Percentiles rank a stretch among this genome's conserved stretches.
phyloP scores from a whole-genome alignment of 2,113 vertebrate genomes.

The Grammomys dolichurus region DNA sequence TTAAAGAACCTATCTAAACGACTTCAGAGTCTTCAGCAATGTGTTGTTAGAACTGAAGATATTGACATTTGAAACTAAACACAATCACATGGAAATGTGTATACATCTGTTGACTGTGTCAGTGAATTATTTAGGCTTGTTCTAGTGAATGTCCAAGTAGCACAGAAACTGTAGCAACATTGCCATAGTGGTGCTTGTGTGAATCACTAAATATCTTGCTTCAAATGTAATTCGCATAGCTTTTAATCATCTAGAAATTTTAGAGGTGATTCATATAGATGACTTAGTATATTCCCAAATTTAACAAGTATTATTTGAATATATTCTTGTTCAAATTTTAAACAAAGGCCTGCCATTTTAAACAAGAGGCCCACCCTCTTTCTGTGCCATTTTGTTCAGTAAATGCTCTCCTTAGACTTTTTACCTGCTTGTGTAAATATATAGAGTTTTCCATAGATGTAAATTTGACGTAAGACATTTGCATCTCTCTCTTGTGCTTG shows the following conservation, averaged over 20 bases:
- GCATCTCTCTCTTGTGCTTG: neutral
- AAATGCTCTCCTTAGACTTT: neutral
- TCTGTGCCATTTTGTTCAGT: neutral
- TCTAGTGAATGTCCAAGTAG: neutral
- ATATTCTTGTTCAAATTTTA: neutral
- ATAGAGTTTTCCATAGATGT: neutral
- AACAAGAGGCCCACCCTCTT: neutral
- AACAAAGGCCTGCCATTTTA: neutral
- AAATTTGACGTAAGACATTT: neutral
- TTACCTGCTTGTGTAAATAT: neutral
- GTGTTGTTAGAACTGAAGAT: neutral
- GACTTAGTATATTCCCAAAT: neutral
- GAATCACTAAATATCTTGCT: neutral
- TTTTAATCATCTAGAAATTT: neutral
- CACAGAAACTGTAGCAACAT: neutral
- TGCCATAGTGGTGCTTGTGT: neutral
- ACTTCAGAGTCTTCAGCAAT: neutral
- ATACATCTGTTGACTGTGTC: neutral
- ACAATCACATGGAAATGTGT: neutral
- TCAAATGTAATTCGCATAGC: neutral
- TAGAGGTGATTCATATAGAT: neutral
- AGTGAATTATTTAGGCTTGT: neutral
- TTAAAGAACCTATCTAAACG: neutral
- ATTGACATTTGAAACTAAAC: neutral
- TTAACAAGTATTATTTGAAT: neutral